A percentile compares a stretch with the other conserved stretches of the same genome.
Conservation (phyloP, 2,797 vertebrate species). For the Chelmon rostratus region DNA sequence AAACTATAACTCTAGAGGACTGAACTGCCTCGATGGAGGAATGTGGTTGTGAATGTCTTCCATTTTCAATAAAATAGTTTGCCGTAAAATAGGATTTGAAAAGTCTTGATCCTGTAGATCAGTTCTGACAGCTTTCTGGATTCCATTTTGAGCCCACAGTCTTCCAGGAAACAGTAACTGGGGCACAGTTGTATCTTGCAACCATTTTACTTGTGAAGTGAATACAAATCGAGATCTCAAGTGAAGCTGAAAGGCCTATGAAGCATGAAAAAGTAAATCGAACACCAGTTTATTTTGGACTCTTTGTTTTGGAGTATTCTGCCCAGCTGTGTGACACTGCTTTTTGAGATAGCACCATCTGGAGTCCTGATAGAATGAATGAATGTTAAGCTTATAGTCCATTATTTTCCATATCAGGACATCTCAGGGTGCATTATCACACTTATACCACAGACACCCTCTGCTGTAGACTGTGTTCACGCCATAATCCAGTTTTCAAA, state of each 20-base stretch:
- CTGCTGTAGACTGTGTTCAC: neutral
- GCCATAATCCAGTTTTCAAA: neutral
- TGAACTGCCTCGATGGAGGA: neutral
- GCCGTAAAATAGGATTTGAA: conserved; percentile 5
- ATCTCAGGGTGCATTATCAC: neutral
- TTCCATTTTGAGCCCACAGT: conserved; percentile 13
- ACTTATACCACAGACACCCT: neutral
- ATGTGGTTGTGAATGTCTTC: neutral
- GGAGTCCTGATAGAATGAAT: neutral
- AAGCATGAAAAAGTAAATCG: neutral
- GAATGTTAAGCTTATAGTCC: neutral
- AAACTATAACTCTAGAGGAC: neutral
- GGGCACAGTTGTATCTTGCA: neutral
- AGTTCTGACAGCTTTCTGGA: conserved; percentile 11
- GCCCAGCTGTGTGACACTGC: no score
- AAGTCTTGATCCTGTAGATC: conserved; percentile 17
- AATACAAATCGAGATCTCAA: conserved; percentile 6
- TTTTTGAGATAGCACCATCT: neutral
- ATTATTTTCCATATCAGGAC: neutral
- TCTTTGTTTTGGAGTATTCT: neutral
- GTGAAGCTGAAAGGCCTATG: neutral
- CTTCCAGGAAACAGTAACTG: conserved; percentile 17
- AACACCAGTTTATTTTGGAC: neutral
- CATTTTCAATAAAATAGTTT: conserved; percentile 19
- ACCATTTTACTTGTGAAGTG: conserved; percentile 9